Percentiles rank a stretch among this genome's conserved stretches.
These are phyloP conservation scores for Drosophila basisetae DNA, from an alignment of 2,888 invertebrate species.

Conservation along the genomic window DNA sequence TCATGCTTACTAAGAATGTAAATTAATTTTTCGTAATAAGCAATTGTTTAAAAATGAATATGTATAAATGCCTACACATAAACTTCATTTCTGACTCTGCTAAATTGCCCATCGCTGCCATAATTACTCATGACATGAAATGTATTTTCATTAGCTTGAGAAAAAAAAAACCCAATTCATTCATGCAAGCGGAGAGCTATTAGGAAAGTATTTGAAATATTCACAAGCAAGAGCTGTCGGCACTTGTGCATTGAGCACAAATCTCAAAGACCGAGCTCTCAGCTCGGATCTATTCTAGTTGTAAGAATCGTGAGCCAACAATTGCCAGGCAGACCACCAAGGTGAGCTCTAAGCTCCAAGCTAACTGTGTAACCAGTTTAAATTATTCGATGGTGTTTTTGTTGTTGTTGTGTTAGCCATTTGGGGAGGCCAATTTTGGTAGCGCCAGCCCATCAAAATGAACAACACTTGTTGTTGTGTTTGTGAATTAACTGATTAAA, in stretches of 20 bases:
- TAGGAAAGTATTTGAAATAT: slow-evolving; percentile 79
- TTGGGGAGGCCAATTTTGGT: slow-evolving; percentile 66
- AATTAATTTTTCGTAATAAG: not conserved
- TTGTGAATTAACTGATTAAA: slow-evolving; percentile 22
- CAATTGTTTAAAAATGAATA: not conserved
- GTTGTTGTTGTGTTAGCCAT: slow-evolving; percentile 13
- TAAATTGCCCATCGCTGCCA: slow-evolving; percentile 38
- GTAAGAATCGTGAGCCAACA: slow-evolving; percentile 69
- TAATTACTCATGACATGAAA: slow-evolving; percentile 60
- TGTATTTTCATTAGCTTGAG: slow-evolving; percentile 40
- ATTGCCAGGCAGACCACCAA: slow-evolving; percentile 68
- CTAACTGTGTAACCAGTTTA: slow-evolving; percentile 60
- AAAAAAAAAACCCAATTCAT: slow-evolving; percentile 50
- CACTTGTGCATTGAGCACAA: slow-evolving; percentile 25
- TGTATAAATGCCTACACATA: not conserved
- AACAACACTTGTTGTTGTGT: slow-evolving; percentile 33
- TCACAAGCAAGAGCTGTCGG: slow-evolving; percentile 58
- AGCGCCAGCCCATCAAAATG: slow-evolving; percentile 56
- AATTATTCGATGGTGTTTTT: slow-evolving; percentile 38
- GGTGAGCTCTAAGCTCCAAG: slow-evolving; percentile 46
- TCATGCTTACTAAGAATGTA: not conserved
- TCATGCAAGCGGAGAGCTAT: slow-evolving; percentile 61
- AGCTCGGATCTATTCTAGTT: slow-evolving; percentile 44
- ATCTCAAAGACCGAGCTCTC: slow-evolving; percentile 21
- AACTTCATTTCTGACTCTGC: not conserved